phyloP scores from a whole-genome alignment of 2,888 invertebrate species.

The Bombylius discolor region DNA sequence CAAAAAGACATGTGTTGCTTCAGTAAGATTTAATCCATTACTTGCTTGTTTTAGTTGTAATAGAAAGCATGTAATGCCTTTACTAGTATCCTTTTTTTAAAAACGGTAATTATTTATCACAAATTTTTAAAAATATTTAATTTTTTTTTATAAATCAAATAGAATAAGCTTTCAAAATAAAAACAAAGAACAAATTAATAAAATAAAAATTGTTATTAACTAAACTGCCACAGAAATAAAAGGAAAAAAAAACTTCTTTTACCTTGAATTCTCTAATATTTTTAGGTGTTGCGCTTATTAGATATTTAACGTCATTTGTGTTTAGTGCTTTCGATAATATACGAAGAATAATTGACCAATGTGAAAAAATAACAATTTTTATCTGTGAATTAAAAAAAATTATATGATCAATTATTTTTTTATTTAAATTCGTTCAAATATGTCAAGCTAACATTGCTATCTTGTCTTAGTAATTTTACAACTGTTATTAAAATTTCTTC shows the following conservation, averaged over 20 bases:
- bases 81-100: constrained; percentile 27
- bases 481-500: constrained; percentile 47
- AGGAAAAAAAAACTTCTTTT: neutral
- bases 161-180: neutral
- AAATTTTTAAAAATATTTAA: neutral
- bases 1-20: constrained; percentile 64
- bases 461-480: constrained; percentile 39
- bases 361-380: constrained; percentile 62
- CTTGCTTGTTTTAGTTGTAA: constrained; percentile 55
- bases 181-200: neutral
- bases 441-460: constrained; percentile 31
- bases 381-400: constrained; percentile 19
- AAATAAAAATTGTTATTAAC: neutral
- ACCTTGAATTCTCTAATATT: constrained; percentile 42
- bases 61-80: constrained; percentile 45
- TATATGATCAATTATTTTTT: no score
- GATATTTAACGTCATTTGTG: constrained; percentile 23
- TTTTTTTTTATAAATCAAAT: neutral
- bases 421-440: no score
- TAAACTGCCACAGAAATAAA: no score
- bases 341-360: constrained; percentile 35
- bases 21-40: constrained; percentile 64
- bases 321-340: constrained; percentile 24
- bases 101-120: neutral
- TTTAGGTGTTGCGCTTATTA: constrained; percentile 26